phyloP scores from a whole-genome alignment of 2,113 vertebrate genomes.

The Clinocottus analis region DNA sequence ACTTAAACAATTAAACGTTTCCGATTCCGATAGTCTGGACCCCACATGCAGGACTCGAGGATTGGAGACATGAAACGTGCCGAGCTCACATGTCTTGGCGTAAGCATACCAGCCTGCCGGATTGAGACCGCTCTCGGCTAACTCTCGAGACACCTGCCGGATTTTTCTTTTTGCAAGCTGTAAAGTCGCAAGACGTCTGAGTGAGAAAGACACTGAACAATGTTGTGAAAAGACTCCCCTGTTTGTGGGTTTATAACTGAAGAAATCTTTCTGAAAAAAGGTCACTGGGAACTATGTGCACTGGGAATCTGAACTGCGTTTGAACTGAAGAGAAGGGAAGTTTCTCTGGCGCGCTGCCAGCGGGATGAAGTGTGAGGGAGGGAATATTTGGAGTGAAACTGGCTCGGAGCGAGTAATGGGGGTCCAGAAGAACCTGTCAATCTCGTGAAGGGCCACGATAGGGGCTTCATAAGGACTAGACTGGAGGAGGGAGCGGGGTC shows the following conservation, averaged over 20 bases:
- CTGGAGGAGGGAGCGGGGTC: neutral
- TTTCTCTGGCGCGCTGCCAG: constrained; percentile 25
- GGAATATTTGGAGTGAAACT: constrained; percentile 22
- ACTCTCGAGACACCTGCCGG: neutral
- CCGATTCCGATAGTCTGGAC: constrained; percentile 16
- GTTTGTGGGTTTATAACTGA: constrained; percentile 13
- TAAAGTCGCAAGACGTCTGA: neutral
- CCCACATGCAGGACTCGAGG: constrained; percentile 8
- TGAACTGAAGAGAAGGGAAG: constrained; percentile 24
- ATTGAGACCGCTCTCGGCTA: neutral
- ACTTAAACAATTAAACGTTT: constrained; percentile 40
- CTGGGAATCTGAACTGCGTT: constrained; percentile 22
- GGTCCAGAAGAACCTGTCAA: constrained; percentile 34
- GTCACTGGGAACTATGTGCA: constrained; percentile 9
- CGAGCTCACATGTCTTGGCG: neutral
- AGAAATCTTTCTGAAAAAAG: neutral
- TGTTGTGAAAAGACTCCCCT: constrained; percentile 1
- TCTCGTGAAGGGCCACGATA: constrained; percentile 2
- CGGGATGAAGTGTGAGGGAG: constrained; percentile 24
- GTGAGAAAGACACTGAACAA: neutral
- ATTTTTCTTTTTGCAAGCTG: neutral
- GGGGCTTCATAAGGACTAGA: constrained; percentile 25
- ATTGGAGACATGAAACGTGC: neutral
- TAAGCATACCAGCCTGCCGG: constrained; percentile 4
- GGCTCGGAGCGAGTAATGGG: constrained; percentile 19